Conservation (phyloP, 2,797 vertebrate genomes). For the Molossus molossus region DNA sequence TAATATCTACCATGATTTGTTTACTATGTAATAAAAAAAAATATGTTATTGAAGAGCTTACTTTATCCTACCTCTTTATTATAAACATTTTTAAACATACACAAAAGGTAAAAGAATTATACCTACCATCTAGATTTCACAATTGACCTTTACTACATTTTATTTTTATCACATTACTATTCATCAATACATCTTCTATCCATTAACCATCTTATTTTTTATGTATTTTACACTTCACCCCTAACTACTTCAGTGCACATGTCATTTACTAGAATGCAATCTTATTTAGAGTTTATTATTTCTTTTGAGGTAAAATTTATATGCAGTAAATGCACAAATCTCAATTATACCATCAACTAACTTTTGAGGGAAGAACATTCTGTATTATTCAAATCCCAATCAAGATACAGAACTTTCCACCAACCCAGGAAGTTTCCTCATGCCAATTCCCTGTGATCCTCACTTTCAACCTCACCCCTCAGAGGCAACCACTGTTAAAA, state of each 20-base stretch:
- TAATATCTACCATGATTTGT: background rate
- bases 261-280: background rate
- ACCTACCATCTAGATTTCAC: background rate
- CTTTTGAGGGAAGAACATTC: background rate
- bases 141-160: background rate
- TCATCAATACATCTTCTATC: background rate
- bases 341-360: background rate
- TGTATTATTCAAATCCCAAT: background rate
- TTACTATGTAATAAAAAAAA: background rate
- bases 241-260: background rate
- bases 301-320: background rate
- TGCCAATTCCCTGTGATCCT: background rate
- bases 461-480: background rate
- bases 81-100: background rate
- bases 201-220: background rate
- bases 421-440: background rate
- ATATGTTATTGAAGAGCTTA: conserved; percentile 3
- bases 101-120: background rate
- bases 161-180: background rate
- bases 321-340: background rate
- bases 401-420: background rate
- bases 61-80: background rate
- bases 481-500: background rate
- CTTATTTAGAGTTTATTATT: background rate
- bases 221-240: background rate